Percentiles rank a stretch among this genome's conserved stretches.
phyloP scores from a whole-genome alignment of 2,888 invertebrate genomes.

The Platycnemis pennipes region DNA sequence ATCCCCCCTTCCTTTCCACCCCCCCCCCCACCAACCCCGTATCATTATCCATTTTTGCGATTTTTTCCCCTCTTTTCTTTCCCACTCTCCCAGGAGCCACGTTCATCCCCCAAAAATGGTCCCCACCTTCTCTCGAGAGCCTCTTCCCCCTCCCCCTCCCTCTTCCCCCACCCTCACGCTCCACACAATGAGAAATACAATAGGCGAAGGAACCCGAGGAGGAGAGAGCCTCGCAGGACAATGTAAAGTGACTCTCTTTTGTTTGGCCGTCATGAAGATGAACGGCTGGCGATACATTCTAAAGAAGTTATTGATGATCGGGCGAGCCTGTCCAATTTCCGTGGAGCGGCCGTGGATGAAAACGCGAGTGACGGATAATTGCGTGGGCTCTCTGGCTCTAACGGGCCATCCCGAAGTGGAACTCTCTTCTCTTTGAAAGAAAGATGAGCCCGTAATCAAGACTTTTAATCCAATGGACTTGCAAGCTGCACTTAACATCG shows the following conservation, averaged over 20 bases:
- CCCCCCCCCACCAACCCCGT: not conserved
- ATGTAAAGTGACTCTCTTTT: constrained; percentile 29
- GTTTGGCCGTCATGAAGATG: not conserved
- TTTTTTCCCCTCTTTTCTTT: not conserved
- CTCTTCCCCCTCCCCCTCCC: not conserved
- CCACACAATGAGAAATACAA: not conserved
- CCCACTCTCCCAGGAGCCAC: not conserved
- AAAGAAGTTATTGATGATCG: constrained; percentile 28
- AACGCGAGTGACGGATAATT: constrained; percentile 25
- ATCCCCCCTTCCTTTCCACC: not conserved
- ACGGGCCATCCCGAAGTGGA: not conserved
- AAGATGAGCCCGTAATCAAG: not conserved
- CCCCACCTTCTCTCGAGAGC: not conserved
- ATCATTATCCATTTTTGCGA: not conserved
- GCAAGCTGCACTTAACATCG: not conserved
- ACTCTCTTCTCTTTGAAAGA: not conserved
- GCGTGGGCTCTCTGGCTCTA: not conserved
- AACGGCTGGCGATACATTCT: constrained; percentile 22
- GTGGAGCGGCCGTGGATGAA: not conserved
- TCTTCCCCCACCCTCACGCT: not conserved
- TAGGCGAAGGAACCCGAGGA: not conserved
- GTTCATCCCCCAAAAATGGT: not conserved
- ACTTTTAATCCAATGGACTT: not conserved
- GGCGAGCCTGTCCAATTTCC: constrained; percentile 1
- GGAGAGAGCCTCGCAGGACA: not conserved